These are phyloP conservation scores for Cheilosia soror DNA, from an alignment of 2,888 invertebrate genomes.

Conservation along the genomic window DNA sequence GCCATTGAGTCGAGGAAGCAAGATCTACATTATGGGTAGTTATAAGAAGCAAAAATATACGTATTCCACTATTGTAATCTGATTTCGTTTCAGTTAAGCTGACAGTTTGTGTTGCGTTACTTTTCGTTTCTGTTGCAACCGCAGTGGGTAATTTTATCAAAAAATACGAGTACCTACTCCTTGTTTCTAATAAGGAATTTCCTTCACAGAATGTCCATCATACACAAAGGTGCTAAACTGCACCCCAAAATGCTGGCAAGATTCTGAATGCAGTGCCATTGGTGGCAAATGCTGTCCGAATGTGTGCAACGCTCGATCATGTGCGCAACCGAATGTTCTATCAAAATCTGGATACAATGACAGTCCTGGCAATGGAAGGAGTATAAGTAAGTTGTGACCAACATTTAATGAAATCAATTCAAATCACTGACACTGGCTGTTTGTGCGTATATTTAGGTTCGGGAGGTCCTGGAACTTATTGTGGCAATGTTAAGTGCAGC, in stretches of 20 bases:
- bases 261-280: conserved; percentile 87
- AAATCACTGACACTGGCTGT: not conserved
- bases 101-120: conserved; percentile 26
- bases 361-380: conserved; percentile 79
- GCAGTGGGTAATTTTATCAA: conserved; percentile 28
- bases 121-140: conserved; percentile 32
- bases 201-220: conserved; percentile 85
- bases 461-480: conserved; percentile 85
- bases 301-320: conserved; percentile 88
- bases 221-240: conserved; percentile 88
- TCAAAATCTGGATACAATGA: conserved; percentile 78
- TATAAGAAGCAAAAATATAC: not conserved
- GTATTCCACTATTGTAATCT: not conserved
- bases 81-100: conserved; percentile 50
- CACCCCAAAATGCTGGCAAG: conserved; percentile 88
- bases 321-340: conserved; percentile 84
- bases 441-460: conserved; percentile 20
- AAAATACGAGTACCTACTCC: too few species aligned
- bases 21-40: conserved; percentile 59
- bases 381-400: conserved; percentile 82
- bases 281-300: conserved; percentile 89
- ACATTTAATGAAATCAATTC: not conserved
- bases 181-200: not conserved
- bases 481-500: conserved; percentile 89
- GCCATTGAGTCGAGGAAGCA: conserved; percentile 32